Evolutionary conservation across 1,140 invertebrate genomes (phyloP).

Genomic region (Drosophila bocki): DNA sequence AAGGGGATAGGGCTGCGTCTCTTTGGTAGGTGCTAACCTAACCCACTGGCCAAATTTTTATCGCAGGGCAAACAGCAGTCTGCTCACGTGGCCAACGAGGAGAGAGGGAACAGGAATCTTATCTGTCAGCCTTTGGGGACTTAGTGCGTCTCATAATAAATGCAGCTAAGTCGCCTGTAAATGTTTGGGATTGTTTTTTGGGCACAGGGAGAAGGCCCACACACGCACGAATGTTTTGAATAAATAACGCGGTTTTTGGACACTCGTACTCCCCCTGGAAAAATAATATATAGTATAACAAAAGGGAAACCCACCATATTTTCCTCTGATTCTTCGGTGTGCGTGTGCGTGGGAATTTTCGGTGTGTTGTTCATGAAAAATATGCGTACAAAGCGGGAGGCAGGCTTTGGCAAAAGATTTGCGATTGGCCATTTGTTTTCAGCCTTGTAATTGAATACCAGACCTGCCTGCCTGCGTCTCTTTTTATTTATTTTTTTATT

Average conservation of each 20-base stretch:
- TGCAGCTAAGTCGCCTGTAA: constrained; percentile 66
- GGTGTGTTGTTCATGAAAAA: constrained; percentile 41
- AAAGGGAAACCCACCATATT: not conserved
- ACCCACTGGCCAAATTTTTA: constrained; percentile 46
- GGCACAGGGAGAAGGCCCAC: constrained; percentile 1
- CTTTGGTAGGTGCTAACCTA: constrained; percentile 11
- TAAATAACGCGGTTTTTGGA: constrained; percentile 63
- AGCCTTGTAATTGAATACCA: constrained; percentile 68
- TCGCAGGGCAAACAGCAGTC: constrained; percentile 65
- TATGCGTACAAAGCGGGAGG: constrained; percentile 29
- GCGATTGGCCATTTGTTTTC: constrained; percentile 70
- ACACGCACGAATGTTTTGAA: constrained; percentile 56
- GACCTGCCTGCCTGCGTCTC: not conserved
- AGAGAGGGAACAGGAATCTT: constrained; percentile 43
- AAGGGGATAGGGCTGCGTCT: not conserved
- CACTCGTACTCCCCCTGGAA: constrained; percentile 12
- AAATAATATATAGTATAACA: not conserved
- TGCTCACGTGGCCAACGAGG: constrained; percentile 8
- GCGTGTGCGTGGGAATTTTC: constrained; percentile 22
- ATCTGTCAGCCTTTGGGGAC: constrained; percentile 60
- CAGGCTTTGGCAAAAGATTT: constrained; percentile 57
- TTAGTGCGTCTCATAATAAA: constrained; percentile 75
- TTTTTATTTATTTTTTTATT: constrained; percentile 20
- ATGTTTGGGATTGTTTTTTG: constrained; percentile 43
- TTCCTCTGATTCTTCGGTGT: not conserved